These are phyloP conservation scores for Dysdera silvatica DNA, from an alignment of 1,140 invertebrate genomes.

Conservation along the genomic window DNA sequence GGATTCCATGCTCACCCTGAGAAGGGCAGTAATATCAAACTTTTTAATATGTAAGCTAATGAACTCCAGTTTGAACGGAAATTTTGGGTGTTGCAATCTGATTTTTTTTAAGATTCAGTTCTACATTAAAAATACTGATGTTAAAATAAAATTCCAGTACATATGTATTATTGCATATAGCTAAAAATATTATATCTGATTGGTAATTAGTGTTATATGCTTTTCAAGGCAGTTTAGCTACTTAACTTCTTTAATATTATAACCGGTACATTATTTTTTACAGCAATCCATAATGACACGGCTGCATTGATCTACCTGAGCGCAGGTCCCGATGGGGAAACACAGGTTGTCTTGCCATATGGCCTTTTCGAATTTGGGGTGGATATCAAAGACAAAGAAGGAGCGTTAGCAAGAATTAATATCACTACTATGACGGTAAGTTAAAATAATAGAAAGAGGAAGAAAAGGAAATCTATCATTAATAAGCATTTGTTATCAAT, in stretches of 20 bases:
- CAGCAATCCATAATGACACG: slow-evolving; percentile 30
- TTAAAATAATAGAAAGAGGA: too few relatives aligned
- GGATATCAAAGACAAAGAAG: slow-evolving; percentile 38
- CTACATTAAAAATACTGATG: too few relatives aligned
- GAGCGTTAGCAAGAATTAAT: slow-evolving; percentile 33
- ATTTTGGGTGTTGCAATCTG: too few relatives aligned
- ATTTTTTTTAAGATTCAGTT: too few relatives aligned
- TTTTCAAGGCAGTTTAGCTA: not conserved
- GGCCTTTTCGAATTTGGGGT: slow-evolving; percentile 36
- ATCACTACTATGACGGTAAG: slow-evolving; percentile 33
- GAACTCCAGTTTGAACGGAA: too few relatives aligned
- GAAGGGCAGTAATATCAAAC: too few relatives aligned
- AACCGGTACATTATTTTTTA: slow-evolving; percentile 11
- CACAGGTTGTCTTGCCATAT: slow-evolving; percentile 33
- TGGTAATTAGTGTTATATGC: not conserved
- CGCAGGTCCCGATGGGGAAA: slow-evolving; percentile 34
- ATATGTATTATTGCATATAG: too few relatives aligned
- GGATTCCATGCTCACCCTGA: too few relatives aligned
- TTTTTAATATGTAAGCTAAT: too few relatives aligned
- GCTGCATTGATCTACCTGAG: slow-evolving; percentile 32
- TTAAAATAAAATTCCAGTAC: too few relatives aligned
- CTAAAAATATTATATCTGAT: not conserved
- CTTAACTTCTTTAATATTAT: not conserved
- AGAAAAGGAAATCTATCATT: too few relatives aligned
- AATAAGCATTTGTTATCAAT: too few relatives aligned